Conservation (phyloP, 1,140 invertebrate species). For the Nasonia longicornis region DNA sequence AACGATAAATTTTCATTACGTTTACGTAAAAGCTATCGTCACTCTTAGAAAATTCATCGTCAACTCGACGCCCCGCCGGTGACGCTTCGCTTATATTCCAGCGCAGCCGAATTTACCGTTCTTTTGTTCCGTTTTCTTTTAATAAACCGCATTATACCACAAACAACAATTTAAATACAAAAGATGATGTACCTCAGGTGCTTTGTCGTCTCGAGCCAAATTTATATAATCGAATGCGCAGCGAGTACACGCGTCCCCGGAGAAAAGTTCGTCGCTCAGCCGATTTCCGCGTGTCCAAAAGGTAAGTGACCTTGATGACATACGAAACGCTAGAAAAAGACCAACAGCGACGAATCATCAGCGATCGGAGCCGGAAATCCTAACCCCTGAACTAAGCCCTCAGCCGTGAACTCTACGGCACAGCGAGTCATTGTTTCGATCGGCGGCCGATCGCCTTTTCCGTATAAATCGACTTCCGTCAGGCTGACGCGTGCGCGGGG, state of each 20-base stretch:
- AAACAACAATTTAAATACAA: not conserved
- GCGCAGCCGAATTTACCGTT: not conserved
- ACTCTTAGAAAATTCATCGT: too few relatives aligned
- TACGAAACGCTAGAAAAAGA: not conserved
- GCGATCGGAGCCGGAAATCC: slow-evolving; percentile 43
- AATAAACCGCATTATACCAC: not conserved
- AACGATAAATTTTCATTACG: too few relatives aligned
- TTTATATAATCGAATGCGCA: too few relatives aligned
- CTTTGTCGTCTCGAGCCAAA: too few relatives aligned
- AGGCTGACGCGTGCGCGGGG: slow-evolving; percentile 35
- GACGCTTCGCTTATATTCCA: too few relatives aligned
- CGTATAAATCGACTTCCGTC: slow-evolving; percentile 49
- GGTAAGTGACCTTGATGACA: slow-evolving; percentile 17
- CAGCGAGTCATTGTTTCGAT: slow-evolving; percentile 20
- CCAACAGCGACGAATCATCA: not conserved
- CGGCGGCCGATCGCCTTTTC: slow-evolving; percentile 44
- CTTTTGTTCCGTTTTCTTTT: not conserved
- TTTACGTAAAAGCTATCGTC: too few relatives aligned
- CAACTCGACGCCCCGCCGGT: too few relatives aligned
- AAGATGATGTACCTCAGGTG: too few relatives aligned
- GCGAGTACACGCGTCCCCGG: too few relatives aligned
- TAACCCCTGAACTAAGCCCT: slow-evolving; percentile 49
- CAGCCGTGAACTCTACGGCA: slow-evolving; percentile 46
- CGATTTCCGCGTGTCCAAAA: not conserved
- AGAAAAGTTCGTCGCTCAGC: too few relatives aligned